A percentile compares a stretch with the other conserved stretches of the same genome.
These are phyloP conservation scores for Orius insidiosus DNA, from an alignment of 1,140 invertebrate genomes.

Conservation along the genomic window DNA sequence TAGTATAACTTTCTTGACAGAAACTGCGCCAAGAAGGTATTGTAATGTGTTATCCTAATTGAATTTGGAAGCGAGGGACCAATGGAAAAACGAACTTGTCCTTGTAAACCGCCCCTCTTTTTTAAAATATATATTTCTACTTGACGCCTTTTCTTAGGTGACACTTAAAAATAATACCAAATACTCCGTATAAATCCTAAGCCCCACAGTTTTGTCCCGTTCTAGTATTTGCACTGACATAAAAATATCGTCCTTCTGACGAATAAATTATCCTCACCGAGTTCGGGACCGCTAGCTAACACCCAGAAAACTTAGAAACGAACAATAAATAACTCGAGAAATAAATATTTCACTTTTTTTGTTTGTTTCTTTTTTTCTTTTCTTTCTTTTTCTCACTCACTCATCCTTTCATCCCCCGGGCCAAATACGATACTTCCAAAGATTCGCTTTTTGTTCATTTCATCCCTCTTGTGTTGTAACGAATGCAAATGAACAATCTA, in stretches of 20 bases:
- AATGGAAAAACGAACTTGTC: too few species aligned
- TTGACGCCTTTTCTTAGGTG: slow-evolving; percentile 2
- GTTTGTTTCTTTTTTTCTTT: not conserved
- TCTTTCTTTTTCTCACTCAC: not conserved
- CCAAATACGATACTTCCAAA: too few species aligned
- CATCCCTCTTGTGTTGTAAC: too few species aligned
- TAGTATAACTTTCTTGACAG: too few species aligned
- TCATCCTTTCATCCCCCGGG: slow-evolving; percentile 7
- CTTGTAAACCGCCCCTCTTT: not conserved
- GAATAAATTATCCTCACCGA: slow-evolving; percentile 9
- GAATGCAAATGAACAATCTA: too few species aligned
- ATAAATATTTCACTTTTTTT: slow-evolving; percentile 8
- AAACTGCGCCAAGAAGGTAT: too few species aligned
- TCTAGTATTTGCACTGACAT: slow-evolving; percentile 8
- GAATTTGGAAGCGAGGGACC: too few species aligned
- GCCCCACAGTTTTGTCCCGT: not conserved
- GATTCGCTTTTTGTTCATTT: too few species aligned
- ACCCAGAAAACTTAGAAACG: slow-evolving; percentile 10
- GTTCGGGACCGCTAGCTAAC: slow-evolving; percentile 8
- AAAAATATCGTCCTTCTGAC: slow-evolving; percentile 11
- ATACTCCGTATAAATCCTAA: slow-evolving; percentile 10
- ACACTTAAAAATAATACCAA: slow-evolving; percentile 12
- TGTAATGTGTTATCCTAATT: too few species aligned
- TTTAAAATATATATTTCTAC: too few species aligned
- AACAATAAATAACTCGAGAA: slow-evolving; percentile 9